Percentiles rank a stretch among this genome's conserved stretches.
Conservation (phyloP, 2,888 invertebrate species). For the Glomeris marginata region DNA sequence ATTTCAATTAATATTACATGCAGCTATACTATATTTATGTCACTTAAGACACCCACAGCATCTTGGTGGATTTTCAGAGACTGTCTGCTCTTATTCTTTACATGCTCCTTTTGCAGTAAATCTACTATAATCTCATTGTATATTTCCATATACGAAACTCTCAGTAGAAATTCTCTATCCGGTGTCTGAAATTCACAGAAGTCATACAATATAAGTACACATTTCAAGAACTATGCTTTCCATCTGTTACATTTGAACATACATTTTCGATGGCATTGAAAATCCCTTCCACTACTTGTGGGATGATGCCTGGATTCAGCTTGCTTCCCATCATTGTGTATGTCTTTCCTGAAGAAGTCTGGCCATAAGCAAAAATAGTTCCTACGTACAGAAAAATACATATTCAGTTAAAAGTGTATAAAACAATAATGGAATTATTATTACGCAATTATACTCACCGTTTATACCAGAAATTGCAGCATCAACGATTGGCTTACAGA, state of each 20-base stretch:
- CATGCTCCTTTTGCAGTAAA: slow-evolving; percentile 39
- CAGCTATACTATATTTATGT: no score
- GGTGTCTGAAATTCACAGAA: slow-evolving; percentile 28
- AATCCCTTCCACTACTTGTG: slow-evolving; percentile 43
- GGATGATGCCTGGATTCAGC: slow-evolving; percentile 55
- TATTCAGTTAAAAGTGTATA: neutral
- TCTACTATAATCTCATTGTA: slow-evolving; percentile 74
- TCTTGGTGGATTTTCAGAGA: slow-evolving; percentile 39
- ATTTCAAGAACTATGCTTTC: neutral
- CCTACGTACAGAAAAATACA: slow-evolving; percentile 33
- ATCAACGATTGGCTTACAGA: slow-evolving; percentile 48
- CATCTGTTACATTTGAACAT: slow-evolving; percentile 14
- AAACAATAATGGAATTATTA: neutral
- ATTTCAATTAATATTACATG: no score
- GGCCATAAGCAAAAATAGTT: slow-evolving; percentile 82
- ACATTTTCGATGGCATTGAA: slow-evolving; percentile 29
- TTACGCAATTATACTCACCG: no score
- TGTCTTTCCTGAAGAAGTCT: slow-evolving; percentile 75
- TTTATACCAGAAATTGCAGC: slow-evolving; percentile 52
- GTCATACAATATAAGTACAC: no score
- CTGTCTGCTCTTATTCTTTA: slow-evolving; percentile 12
- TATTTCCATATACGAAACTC: slow-evolving; percentile 74
- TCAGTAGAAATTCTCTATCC: slow-evolving; percentile 58
- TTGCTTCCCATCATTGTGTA: slow-evolving; percentile 64
- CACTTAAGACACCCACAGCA: slow-evolving; percentile 7